Evolutionary conservation across 2,797 vertebrate genomes (phyloP).

Genomic region (Pipistrellus pipistrellus): DNA sequence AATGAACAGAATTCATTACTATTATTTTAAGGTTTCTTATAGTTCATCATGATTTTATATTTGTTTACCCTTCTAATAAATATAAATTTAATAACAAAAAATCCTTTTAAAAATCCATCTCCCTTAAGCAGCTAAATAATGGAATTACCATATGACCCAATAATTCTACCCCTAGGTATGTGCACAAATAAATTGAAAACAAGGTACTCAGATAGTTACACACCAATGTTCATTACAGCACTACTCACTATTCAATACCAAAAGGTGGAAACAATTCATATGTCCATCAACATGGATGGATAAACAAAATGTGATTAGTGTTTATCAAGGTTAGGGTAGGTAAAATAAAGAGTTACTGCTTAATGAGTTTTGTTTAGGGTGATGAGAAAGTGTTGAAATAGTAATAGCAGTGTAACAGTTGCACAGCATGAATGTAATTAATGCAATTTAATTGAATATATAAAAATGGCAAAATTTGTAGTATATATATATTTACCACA

Average conservation of each 20-base stretch:
- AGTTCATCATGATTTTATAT: conserved; percentile 39
- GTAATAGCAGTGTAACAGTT: neutral
- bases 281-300: neutral
- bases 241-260: neutral
- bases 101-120: neutral
- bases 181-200: neutral
- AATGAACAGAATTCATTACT: conserved; percentile 52
- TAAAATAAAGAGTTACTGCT: neutral
- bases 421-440: neutral
- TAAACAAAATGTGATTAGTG: neutral
- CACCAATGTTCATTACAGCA: neutral
- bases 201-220: neutral
- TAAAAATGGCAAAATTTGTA: neutral
- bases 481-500: neutral
- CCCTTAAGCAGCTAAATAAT: conserved; percentile 28
- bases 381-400: neutral
- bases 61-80: conserved; percentile 31
- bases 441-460: neutral
- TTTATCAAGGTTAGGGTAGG: neutral
- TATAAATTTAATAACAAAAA: neutral
- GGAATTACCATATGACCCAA: neutral
- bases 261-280: neutral
- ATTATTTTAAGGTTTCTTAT: conserved; percentile 59
- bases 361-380: neutral
- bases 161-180: neutral